Percentiles rank a stretch among this genome's conserved stretches.
Evolutionary conservation across 2,888 invertebrate species (phyloP).

Genomic region (Andrena marginata): DNA sequence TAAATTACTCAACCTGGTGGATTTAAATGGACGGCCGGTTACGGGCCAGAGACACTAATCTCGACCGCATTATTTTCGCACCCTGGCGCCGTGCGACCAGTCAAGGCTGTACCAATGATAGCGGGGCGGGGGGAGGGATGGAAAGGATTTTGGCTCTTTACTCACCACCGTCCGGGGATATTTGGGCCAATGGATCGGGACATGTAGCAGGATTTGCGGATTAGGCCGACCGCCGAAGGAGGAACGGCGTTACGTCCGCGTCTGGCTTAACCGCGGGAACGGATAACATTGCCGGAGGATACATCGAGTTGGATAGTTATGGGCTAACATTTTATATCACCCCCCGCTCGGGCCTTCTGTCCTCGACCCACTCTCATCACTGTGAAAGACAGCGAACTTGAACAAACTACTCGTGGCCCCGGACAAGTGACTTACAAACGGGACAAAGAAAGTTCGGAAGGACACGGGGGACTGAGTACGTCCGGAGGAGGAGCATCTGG

Average conservation of each 20-base stretch:
- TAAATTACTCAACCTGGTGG: constrained; percentile 54
- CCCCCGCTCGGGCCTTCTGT: not conserved
- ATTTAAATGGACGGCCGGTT: constrained; percentile 49
- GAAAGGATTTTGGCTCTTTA: constrained; percentile 40
- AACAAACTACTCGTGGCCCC: not conserved
- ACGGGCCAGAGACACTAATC: constrained; percentile 29
- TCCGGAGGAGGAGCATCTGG: not conserved
- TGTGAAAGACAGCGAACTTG: not conserved
- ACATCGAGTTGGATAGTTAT: constrained; percentile 64
- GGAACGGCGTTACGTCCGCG: constrained; percentile 64
- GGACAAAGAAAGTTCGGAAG: constrained; percentile 6
- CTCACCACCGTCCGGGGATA: constrained; percentile 53
- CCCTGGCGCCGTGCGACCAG: constrained; percentile 45
- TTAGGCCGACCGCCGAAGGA: constrained; percentile 63
- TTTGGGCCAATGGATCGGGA: constrained; percentile 68
- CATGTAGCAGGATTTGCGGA: constrained; percentile 73
- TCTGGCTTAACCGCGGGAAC: constrained; percentile 71
- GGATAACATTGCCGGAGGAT: constrained; percentile 69
- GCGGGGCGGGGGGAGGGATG: not conserved
- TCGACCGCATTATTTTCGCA: constrained; percentile 46
- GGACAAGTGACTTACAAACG: not conserved
- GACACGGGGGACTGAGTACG: not conserved
- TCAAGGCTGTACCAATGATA: constrained; percentile 43
- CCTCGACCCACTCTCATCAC: constrained; percentile 7
- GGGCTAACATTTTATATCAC: constrained; percentile 59